phyloP scores from a whole-genome alignment of 2,113 vertebrate species.

The Noctilio leporinus region DNA sequence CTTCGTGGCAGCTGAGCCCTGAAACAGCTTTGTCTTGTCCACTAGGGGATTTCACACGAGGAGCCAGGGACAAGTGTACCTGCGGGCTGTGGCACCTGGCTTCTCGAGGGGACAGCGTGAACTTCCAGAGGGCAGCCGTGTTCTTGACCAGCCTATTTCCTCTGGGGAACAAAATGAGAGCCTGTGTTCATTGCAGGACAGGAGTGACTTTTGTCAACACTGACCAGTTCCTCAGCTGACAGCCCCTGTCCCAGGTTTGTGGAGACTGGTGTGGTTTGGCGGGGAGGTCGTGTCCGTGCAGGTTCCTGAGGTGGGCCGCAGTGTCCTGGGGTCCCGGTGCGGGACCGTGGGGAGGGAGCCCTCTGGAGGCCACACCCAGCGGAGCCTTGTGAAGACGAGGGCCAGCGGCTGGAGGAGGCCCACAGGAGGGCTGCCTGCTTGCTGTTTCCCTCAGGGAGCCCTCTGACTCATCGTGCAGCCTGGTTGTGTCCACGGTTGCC shows the following conservation, averaged over 20 bases:
- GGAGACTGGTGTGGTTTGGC: background rate
- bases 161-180: background rate
- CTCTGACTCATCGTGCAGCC: accelerated
- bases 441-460: accelerated
- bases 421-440: accelerated
- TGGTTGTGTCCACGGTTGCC: too few species aligned
- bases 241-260: background rate
- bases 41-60: background rate
- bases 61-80: background rate
- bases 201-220: accelerated
- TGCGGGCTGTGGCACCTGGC: accelerated
- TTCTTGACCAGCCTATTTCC: background rate
- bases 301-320: background rate
- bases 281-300: accelerated
- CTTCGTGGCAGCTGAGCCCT: accelerated
- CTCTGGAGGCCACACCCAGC: accelerated
- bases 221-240: accelerated
- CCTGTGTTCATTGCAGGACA: background rate
- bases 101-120: background rate
- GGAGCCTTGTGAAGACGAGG: accelerated
- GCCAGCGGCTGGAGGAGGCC: accelerated
- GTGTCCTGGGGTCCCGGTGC: accelerated
- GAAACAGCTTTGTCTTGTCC: background rate
- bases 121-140: background rate
- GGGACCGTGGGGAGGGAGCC: accelerated